Base-by-base conservation (phyloP, 2,113 vertebrate genomes). In the Myotis yumanensis region DNA sequence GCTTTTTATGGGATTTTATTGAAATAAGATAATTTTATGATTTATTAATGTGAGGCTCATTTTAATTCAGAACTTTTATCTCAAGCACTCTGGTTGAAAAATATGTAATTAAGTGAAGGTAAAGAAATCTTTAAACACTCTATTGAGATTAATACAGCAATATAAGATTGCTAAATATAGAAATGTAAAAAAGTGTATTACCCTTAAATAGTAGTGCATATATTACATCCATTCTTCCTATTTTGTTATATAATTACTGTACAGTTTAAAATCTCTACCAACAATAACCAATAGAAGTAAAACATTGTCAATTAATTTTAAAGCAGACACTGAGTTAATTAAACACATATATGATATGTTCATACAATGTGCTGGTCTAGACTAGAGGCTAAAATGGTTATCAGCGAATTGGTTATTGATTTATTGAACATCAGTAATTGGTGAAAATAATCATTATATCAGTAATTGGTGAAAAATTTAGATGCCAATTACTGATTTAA, bases 1-100 rank as follows among this genome's bases (percentile, higher is more conserved):
- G 77, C 46, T 64, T 94, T 92, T 76, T 91, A 86, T 92, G 43
- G 25, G 10, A 57, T 89, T 94, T 96, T 86, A 76, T 85, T 73
- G 48, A 52, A 84, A 76, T 73, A 75, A 90, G 12, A 77, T 69
- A 86, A 94, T 72, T 91, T 89, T 91, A 57, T 40, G 35, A 95
- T 40, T 80, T 66, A 92, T 66, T 46, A 95, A 84, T 89, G 93
- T 93, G 90, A 68, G 54, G 40, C 6, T 95, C 23, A 14, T 43
- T 91, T 77, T 4, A 83, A 30, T 11, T 5, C 28, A 25, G 4
- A 0, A 0, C 73, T 95, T 95, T 43, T 15, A 87, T n/a, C 48
- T 64, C 30, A 93, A 77, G 43, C 79, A 22, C 10, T 76, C 8
- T 82, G n/a, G 22, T 79, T 79, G 37, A 85, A 96, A 96, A 79